These are phyloP conservation scores for Clarias pachynema DNA, from an alignment of 2,797 vertebrate genomes.

Conservation along the genomic window DNA sequence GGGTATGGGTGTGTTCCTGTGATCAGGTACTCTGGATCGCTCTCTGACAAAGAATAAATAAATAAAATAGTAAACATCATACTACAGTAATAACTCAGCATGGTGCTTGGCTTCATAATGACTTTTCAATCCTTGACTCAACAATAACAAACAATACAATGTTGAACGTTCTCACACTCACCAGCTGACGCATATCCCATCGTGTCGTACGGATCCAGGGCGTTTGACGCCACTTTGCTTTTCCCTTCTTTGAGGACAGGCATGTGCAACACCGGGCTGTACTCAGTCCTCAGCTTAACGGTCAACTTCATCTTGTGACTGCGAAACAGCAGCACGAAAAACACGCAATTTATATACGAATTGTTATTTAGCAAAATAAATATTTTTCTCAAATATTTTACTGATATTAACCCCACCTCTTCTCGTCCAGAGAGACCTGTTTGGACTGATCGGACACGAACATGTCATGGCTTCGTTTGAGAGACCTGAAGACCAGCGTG, in stretches of 20 bases:
- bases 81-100: too few species aligned
- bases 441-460: constrained; percentile 97
- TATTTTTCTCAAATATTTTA: neutral
- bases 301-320: constrained; percentile 92
- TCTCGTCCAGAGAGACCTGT: constrained; percentile 83
- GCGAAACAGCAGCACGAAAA: constrained; percentile 2
- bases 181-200: constrained; percentile 82
- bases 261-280: constrained; percentile 90
- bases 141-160: too few species aligned
- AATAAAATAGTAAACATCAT: too few species aligned
- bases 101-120: too few species aligned
- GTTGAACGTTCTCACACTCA: constrained; percentile 55
- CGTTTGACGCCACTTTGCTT: constrained; percentile 74
- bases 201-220: constrained; percentile 73
- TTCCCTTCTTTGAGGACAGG: constrained; percentile 89
- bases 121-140: too few species aligned
- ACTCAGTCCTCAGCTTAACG: constrained; percentile 88
- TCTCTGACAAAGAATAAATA: constrained; percentile 65
- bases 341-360: neutral
- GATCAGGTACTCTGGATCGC: constrained; percentile 91
- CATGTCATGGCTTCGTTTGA: constrained; percentile 98
- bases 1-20: constrained; percentile 97
- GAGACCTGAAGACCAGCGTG: constrained; percentile 95
- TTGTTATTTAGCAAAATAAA: neutral
- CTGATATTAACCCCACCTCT: constrained; percentile 75